phyloP scores from a whole-genome alignment of 2,888 invertebrate species.

The Eledona agricola region DNA sequence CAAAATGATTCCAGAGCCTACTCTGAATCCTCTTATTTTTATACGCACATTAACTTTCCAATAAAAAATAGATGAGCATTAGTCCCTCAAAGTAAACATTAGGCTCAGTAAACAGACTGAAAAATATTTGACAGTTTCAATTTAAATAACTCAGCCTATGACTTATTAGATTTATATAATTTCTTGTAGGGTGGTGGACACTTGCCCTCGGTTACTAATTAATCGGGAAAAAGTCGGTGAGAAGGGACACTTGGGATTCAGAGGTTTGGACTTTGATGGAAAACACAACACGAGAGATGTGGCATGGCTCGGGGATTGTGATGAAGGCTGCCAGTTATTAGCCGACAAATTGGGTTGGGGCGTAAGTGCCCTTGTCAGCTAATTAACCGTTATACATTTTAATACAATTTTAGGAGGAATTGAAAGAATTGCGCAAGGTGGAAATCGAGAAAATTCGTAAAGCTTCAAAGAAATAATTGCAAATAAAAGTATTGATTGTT shows the following conservation, averaged over 20 bases:
- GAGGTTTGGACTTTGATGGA: conserved; percentile 75
- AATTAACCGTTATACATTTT: neutral
- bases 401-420: conserved; percentile 45
- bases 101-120: no score
- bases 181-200: conserved; percentile 68
- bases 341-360: conserved; percentile 84
- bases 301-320: conserved; percentile 84
- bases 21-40: no score
- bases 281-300: conserved; percentile 75
- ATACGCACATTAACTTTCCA: no score
- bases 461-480: conserved; percentile 1
- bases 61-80: no score
- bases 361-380: conserved; percentile 64
- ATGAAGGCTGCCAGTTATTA: conserved; percentile 77
- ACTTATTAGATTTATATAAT: conserved; percentile 2
- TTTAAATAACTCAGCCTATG: no score
- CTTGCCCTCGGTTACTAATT: conserved; percentile 84
- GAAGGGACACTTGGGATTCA: conserved; percentile 58
- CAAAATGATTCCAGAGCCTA: no score
- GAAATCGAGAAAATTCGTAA: conserved; percentile 46
- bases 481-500: conserved; percentile 4
- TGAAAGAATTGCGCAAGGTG: conserved; percentile 40
- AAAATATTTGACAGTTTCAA: no score
- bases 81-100: no score
- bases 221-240: conserved; percentile 82